Conservation (phyloP, 2,888 invertebrate species). For the Phoronis australis region DNA sequence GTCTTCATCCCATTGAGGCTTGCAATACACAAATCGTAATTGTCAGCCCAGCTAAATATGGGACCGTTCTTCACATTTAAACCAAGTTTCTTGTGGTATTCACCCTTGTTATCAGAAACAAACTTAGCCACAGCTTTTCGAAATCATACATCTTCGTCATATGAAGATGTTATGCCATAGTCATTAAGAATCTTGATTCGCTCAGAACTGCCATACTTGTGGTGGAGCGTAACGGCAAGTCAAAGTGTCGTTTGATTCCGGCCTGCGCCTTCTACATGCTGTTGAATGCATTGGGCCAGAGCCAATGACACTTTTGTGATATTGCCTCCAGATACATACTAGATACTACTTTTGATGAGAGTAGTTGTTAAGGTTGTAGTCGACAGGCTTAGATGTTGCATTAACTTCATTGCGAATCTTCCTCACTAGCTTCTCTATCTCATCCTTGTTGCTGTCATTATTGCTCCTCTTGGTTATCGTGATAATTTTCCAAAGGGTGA, state of each 20-base stretch:
- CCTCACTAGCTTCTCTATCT: constrained; percentile 1
- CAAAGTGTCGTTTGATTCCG: constrained; percentile 1
- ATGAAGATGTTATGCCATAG: not conserved
- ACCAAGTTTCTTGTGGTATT: not conserved
- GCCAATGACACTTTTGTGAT: not conserved
- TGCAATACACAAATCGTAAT: not conserved
- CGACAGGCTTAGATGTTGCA: not conserved
- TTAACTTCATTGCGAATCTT: not conserved
- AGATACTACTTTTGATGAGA: not conserved
- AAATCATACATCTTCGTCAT: constrained; percentile 1
- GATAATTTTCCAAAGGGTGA: not conserved
- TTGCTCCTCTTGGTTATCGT: not conserved
- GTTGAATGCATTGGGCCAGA: not conserved
- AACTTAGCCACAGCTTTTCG: constrained; percentile 1
- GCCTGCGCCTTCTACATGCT: not conserved
- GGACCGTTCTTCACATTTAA: not conserved
- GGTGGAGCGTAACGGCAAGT: not conserved
- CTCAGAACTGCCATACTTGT: constrained; percentile 3
- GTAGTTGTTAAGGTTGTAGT: not conserved
- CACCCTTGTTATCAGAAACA: not conserved
- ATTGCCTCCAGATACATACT: not conserved
- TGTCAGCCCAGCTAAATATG: constrained; percentile 2
- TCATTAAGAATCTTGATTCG: constrained; percentile 1
- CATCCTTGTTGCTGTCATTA: not conserved
- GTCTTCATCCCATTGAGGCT: not conserved